Percentiles rank a stretch among this genome's conserved stretches.
Evolutionary conservation across 2,797 vertebrate genomes (phyloP).

Genomic region (Bovichtus variegatus): DNA sequence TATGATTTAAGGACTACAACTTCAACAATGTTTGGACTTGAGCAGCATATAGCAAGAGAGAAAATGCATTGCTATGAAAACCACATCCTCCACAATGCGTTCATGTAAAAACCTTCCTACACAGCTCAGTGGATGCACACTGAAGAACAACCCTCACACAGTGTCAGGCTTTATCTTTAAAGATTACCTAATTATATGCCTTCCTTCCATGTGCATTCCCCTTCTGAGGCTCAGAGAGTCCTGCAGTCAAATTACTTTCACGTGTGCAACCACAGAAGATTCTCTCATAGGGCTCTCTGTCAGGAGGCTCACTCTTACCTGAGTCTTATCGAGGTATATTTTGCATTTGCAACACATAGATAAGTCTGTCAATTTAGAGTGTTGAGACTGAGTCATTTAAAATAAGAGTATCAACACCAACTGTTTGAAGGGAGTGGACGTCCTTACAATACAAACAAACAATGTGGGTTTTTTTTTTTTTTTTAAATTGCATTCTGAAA

Average conservation of each 20-base stretch:
- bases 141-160: background rate
- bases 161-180: constrained; percentile 6
- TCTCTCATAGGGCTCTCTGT: constrained; percentile 11
- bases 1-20: constrained; percentile 40
- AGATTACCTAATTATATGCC: constrained; percentile 18
- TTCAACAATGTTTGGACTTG: constrained; percentile 31
- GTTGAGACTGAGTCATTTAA: background rate
- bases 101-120: constrained; percentile 1
- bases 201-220: constrained; percentile 21
- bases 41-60: background rate
- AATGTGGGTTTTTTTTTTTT: background rate
- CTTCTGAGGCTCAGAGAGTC: constrained; percentile 7
- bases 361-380: constrained; percentile 1
- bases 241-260: constrained; percentile 64
- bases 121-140: background rate
- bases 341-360: constrained; percentile 49
- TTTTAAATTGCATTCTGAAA: constrained; percentile 6
- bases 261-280: constrained; percentile 27
- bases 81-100: constrained; percentile 50
- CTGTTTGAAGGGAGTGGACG: background rate
- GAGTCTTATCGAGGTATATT: constrained; percentile 36
- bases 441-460: background rate
- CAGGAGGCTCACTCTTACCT: constrained; percentile 1
- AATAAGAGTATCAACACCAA: background rate
- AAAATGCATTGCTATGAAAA: constrained; percentile 16